A percentile compares a stretch with the other conserved stretches of the same genome.
phyloP scores from a whole-genome alignment of 2,797 vertebrate species.

The Trematomus bernacchii region DNA sequence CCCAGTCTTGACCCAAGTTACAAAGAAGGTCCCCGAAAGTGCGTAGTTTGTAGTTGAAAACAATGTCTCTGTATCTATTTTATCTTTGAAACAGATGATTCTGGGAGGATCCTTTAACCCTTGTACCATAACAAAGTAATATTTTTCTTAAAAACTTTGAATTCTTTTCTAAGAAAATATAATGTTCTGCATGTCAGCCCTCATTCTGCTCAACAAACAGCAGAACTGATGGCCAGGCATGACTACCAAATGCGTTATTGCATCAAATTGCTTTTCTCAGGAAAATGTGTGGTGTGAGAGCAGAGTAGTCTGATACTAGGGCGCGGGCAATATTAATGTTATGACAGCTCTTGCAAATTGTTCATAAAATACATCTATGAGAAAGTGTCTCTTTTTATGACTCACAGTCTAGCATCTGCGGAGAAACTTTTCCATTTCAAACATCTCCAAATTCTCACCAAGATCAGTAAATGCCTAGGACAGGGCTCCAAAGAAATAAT shows the following conservation, averaged over 20 bases:
- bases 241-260: constrained; percentile 18
- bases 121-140: constrained; percentile 12
- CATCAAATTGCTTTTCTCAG: constrained; percentile 32
- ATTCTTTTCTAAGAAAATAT: neutral
- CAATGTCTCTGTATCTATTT: constrained; percentile 4
- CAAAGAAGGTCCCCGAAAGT: constrained; percentile 29
- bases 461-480: constrained; percentile 46
- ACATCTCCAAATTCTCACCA: constrained; percentile 51
- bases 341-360: constrained; percentile 67
- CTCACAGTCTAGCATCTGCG: constrained; percentile 53
- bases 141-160: constrained; percentile 20
- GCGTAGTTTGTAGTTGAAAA: constrained; percentile 23
- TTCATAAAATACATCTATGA: constrained; percentile 59
- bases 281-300: constrained; percentile 47
- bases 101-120: constrained; percentile 34
- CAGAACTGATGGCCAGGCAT: constrained; percentile 36
- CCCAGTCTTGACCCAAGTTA: constrained; percentile 66
- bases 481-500: constrained; percentile 8
- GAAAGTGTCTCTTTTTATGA: constrained; percentile 65
- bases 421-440: constrained; percentile 53
- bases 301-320: constrained; percentile 19
- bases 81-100: constrained; percentile 35
- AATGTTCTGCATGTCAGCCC: neutral
- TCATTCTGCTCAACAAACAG: constrained; percentile 11
- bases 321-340: constrained; percentile 57